Evolutionary conservation across 2,113 vertebrate species (phyloP), one percentile per base, ranked within the genome.

Genomic region (Passerina amoena): DNA sequence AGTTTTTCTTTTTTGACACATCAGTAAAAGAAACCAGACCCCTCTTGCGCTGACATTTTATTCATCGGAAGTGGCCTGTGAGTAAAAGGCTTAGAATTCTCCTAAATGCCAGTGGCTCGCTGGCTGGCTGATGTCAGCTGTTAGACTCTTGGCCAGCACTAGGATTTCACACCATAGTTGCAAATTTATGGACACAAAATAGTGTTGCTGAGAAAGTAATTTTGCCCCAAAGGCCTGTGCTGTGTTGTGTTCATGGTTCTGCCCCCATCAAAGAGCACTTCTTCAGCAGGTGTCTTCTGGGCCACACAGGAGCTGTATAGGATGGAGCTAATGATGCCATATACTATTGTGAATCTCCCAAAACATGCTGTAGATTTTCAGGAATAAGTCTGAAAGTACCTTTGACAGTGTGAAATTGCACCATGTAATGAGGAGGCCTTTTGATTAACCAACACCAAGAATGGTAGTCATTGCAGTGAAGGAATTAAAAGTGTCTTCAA

Each of bases 81-180:
- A 97, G 66, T 96, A 96, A 96, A 95, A 84, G 91, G 86, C 87
- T 97, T 93, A 96, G 63, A 95, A 90, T 86, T 88, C 86, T 90
- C 73, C 80, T 82, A 95, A 90, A 96, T 92, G 44, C 80, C 89
- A 53, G 66, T 79, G 76, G 90, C 70, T 79, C 19, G 1, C 76
- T 94, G 8, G 17, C 68, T 89, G 78, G 63, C 94, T 94, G 82
- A 94, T 92, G 77, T 94, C 85, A 95, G 87, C 92, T 94, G 51
- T 92, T 81, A 75, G 66, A 92, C 25, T 65, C 79, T 90, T 81
- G 88, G 79, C 85, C 86, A 47, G 75, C 30, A 11, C 53, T 71
- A 64, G 92, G 82, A 79, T 94, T 96, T 96, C 85, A 83, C 87
- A 87, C 48, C 80, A 56, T 37, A 81, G 82, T 0, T 1, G 70